Conservation (phyloP, 2,888 invertebrate genomes). For the Eristalis tenax region DNA sequence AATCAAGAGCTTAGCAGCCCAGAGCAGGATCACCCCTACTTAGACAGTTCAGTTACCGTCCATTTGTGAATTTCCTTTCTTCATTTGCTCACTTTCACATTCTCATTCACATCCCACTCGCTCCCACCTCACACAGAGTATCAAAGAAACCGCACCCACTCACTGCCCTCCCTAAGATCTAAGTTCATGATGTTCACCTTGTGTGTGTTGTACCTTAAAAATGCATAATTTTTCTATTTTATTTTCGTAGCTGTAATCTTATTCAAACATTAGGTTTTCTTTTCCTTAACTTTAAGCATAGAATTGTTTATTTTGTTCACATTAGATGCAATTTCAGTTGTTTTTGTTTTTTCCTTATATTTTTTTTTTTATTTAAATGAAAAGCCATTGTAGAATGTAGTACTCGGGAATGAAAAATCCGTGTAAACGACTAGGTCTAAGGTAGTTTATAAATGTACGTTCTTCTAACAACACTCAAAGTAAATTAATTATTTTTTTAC, state of each 20-base stretch:
- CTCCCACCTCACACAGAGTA: constrained; percentile 19
- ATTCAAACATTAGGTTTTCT: constrained; percentile 1
- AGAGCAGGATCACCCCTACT: constrained; percentile 74
- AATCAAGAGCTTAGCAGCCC: constrained; percentile 72
- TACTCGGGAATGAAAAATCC: constrained; percentile 4
- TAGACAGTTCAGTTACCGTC: constrained; percentile 75
- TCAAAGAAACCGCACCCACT: neutral
- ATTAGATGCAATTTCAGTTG: neutral
- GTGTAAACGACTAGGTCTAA: constrained; percentile 26
- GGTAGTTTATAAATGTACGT: constrained; percentile 10
- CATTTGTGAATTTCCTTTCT: constrained; percentile 70
- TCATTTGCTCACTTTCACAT: neutral
- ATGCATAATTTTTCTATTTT: constrained; percentile 28
- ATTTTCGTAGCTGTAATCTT: constrained; percentile 21
- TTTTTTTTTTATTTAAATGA: constrained; percentile 51
- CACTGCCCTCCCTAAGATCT: constrained; percentile 19
- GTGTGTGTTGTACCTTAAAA: constrained; percentile 62
- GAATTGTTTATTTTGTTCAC: constrained; percentile 21
- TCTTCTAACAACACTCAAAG: neutral
- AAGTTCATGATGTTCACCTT: constrained; percentile 40
- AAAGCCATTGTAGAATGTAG: constrained; percentile 67
- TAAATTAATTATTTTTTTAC: constrained; percentile 57
- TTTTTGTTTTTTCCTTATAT: constrained; percentile 29
- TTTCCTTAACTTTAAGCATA: neutral
- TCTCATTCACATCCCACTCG: constrained; percentile 14